Base-by-base conservation (phyloP, 2,797 vertebrate genomes). In the Scarus forsteni region DNA sequence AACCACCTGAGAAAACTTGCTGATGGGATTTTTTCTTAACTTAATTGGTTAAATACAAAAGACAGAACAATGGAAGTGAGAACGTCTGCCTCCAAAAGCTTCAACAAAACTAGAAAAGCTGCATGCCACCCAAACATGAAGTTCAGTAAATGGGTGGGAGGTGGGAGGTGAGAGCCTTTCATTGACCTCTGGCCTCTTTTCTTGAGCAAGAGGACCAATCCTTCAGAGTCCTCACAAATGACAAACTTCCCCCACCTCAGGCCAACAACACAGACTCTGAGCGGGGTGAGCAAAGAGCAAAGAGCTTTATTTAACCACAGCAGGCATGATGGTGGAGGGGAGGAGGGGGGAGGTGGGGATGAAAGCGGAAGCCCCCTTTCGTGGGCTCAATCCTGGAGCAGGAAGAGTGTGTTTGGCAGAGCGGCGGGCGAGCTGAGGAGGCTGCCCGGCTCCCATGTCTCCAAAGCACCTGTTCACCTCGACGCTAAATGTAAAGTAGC, bases 381-480 rank as follows among this genome's bases (percentile, higher is more conserved):
- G 55, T 55, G 36, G 52, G 73, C 60, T 54, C 57, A 39, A 75
- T 63, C 55, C 45, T 5, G 59, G 45, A 61, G 66, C 42, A 71
- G 67, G 53, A 62, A 67, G 39, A 52, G 77, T 15, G 67, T 0
- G 19, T 53, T 73, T 53, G 51, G 63, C 72, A 75, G 59, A 19
- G 62, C 9, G 2, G 16, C 11, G 38, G 57, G 53, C 6, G 71
- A 83, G 70, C 45, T 5, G 55, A 83, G 60, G 83, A 80, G 68
- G 71, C 77, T 43, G 61, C 66, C 71, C 44, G 35, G 66, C 67
- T 81, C 77, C 61, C 57, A 49, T 79, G 83, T 81, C 80, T 62
- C 66, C 5, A 45, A 42, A 76, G 79, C 93, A 94, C 92, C 93
- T 94, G 93, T 94, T 94, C 79, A 51, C 80, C 75, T 72, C 56